Conservation (phyloP, 2,888 invertebrate genomes). For the Anorthoa munda region DNA sequence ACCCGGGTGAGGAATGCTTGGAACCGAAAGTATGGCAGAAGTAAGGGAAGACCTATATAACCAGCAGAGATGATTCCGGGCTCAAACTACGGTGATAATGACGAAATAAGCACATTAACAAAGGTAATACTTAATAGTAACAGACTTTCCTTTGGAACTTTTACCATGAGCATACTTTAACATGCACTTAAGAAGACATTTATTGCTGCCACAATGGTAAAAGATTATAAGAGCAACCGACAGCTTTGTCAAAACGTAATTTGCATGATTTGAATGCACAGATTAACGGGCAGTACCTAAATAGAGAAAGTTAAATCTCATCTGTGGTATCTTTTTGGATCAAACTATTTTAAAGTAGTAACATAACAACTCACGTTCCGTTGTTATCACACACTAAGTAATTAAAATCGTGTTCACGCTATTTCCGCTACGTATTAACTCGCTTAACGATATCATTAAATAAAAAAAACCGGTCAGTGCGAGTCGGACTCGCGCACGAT, state of each 20-base stretch:
- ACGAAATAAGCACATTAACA: background rate
- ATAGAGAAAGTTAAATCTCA: conserved; percentile 39
- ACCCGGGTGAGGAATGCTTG: background rate
- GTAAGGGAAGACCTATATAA: background rate
- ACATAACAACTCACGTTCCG: conserved; percentile 33
- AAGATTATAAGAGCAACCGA: background rate
- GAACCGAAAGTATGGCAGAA: background rate
- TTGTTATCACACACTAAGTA: conserved; percentile 29
- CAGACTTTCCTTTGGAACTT: background rate
- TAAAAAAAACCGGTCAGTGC: no score
- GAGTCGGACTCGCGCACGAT: no score
- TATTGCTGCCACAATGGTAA: background rate
- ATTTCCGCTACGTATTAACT: conserved; percentile 39
- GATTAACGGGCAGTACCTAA: conserved; percentile 9
- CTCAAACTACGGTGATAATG: background rate
- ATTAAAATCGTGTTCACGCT: conserved; percentile 45
- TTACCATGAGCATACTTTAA: background rate
- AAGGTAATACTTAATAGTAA: background rate
- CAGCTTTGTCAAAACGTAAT: conserved; percentile 1
- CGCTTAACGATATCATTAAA: conserved; percentile 11
- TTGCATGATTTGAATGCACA: background rate
- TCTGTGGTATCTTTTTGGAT: conserved; percentile 43
- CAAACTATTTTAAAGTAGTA: conserved; percentile 17
- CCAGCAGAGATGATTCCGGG: background rate
- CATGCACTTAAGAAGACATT: background rate